These are phyloP conservation scores for Limnephilus auricula DNA, from an alignment of 2,888 invertebrate genomes.

Conservation along the genomic window DNA sequence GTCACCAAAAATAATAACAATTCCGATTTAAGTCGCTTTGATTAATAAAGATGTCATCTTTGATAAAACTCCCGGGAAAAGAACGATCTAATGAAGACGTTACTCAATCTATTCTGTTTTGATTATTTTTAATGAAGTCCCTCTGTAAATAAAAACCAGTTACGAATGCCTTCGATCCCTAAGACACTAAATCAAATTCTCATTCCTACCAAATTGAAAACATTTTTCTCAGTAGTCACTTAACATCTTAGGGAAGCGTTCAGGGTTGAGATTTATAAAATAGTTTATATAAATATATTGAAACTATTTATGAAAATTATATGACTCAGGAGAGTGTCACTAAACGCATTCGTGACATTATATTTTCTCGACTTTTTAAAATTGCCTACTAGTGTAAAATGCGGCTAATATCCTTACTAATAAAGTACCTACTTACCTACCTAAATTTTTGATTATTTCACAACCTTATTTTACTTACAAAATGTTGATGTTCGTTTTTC, in stretches of 20 bases:
- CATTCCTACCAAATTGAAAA: constrained; percentile 26
- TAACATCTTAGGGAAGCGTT: background rate
- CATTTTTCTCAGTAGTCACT: constrained; percentile 2
- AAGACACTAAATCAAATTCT: constrained; percentile 32
- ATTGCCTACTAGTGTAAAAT: no score
- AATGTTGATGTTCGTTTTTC: no score
- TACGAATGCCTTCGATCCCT: constrained; percentile 13
- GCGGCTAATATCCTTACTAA: no score
- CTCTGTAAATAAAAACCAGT: constrained; percentile 48
- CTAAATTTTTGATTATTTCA: no score
- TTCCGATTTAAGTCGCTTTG: constrained; percentile 11
- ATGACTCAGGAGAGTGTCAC: no score
- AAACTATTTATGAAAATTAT: background rate
- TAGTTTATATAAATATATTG: background rate
- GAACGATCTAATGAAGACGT: constrained; percentile 29
- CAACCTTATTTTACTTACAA: no score
- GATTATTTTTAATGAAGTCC: constrained; percentile 35
- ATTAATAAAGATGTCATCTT: constrained; percentile 47
- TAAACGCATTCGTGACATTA: background rate
- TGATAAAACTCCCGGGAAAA: constrained; percentile 20
- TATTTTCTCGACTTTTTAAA: background rate
- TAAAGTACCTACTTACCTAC: no score
- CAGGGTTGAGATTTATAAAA: background rate
- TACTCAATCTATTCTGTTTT: constrained; percentile 45
- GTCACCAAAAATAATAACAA: constrained; percentile 11